Evolutionary conservation across 2,797 vertebrate species (phyloP).

Genomic region (Lutjanus campechanus): DNA sequence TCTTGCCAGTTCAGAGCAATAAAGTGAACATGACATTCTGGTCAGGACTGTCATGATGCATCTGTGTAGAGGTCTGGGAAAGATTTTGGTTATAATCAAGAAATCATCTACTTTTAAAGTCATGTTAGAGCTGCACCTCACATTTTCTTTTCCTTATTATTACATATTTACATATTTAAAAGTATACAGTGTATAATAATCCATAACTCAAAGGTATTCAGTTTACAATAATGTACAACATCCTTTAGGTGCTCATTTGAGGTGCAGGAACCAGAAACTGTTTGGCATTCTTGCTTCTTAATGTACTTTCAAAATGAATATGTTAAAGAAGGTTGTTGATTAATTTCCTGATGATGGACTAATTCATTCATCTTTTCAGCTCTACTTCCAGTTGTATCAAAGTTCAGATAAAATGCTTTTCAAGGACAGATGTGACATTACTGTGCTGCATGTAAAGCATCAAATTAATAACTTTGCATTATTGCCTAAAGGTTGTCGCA

Average conservation of each 20-base stretch:
- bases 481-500: neutral
- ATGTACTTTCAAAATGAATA: neutral
- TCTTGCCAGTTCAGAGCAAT: neutral
- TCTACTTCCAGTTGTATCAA: neutral
- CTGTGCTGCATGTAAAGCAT: neutral
- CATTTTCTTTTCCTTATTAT: too few relatives aligned
- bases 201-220: neutral
- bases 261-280: neutral
- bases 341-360: neutral
- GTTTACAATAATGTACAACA: neutral
- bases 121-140: neutral
- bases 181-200: neutral
- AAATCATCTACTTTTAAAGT: neutral
- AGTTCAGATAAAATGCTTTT: neutral
- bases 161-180: too few relatives aligned
- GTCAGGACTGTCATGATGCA: neutral
- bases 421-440: neutral
- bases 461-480: neutral
- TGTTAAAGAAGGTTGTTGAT: neutral
- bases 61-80: neutral
- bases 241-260: neutral
- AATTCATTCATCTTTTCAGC: neutral
- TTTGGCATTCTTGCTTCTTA: neutral
- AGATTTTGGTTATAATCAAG: constrained; percentile 1
- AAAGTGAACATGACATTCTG: neutral